These are phyloP conservation scores for Sebastolobus altivelis DNA, from an alignment of 2,797 vertebrate species.

Conservation along the genomic window DNA sequence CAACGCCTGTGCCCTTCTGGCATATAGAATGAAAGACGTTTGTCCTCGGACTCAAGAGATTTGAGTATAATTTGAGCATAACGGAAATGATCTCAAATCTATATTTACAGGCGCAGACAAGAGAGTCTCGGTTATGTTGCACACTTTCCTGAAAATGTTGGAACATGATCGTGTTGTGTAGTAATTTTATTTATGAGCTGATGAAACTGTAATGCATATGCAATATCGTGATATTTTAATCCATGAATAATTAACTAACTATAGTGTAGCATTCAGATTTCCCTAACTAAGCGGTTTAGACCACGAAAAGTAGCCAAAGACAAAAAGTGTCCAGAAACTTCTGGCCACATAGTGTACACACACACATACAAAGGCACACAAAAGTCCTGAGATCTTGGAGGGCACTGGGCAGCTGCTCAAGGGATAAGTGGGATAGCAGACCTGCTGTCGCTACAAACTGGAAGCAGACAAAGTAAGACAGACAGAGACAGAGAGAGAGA, in stretches of 20 bases:
- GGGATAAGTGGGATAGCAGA: conserved; percentile 45
- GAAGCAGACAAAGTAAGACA: conserved; percentile 26
- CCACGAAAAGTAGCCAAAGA: neutral
- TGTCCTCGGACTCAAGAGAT: neutral
- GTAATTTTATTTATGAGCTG: neutral
- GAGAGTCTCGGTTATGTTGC: neutral
- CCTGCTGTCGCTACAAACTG: conserved; percentile 43
- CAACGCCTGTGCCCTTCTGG: neutral
- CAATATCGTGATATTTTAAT: neutral
- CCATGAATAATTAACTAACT: neutral
- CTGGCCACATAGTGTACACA: conserved; percentile 11
- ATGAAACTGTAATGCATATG: neutral
- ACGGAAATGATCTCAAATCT: neutral
- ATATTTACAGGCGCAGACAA: neutral
- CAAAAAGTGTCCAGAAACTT: neutral
- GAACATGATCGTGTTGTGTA: neutral
- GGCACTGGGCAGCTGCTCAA: conserved; percentile 50
- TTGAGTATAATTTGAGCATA: neutral
- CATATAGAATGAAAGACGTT: neutral
- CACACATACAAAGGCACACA: neutral
- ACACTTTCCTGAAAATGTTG: neutral
- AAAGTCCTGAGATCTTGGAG: conserved; percentile 35
- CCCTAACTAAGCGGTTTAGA: neutral
- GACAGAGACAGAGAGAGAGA: neutral
- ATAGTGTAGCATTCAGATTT: neutral